Base-by-base conservation (phyloP, 2,888 invertebrate species). In the Conus canariensis region DNA sequence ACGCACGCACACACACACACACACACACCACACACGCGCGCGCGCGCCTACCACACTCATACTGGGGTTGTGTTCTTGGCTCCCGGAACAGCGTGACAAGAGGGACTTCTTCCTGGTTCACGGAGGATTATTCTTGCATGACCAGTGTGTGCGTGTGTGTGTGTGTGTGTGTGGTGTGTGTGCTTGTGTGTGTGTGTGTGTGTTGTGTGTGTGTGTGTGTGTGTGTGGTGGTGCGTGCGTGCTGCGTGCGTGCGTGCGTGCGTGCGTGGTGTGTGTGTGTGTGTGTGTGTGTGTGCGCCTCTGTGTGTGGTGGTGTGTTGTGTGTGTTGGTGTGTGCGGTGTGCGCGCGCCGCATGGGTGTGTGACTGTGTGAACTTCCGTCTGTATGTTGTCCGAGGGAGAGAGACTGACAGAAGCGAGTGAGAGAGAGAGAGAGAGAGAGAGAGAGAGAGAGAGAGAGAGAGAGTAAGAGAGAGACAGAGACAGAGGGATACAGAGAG, bases 261-360 rank as follows among this genome's bases (percentile, higher is more conserved):
- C 10, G 10, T 77, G 45, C 4, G 77, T 77, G 77, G 4, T 30
- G 77, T 45, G 77, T 30, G 77, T 45, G 77, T 77, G 77, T 30
- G 30, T 77, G 45, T 45, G 77, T 77, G 77, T 2, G 10, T 77
- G 77, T 6, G 77, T 5, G 77, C 9, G 77, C n/a, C n/a, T n/a
- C n/a, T 77, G 30, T 30, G 30, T 77, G 77, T 30, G n/a, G n/a
- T n/a, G n/a, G 77, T 77, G 77, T 77, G 77, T 77, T 77, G 77
- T 77, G 77, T 77, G 77, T 25, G 74, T 74, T n/a, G n/a, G 77
- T 77, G 77, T 25, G 77, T 77, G 77, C 14, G 30, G 3, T 70
- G 70, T 70, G 70, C 19, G 30, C 30, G 30, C 30, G 0, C 30
- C 30, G 77, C 25, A 25, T 77, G 77, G 8, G 25, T 77, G 77